phyloP scores from a whole-genome alignment of 1,140 invertebrate genomes.

The Brachionus plicatilis region DNA sequence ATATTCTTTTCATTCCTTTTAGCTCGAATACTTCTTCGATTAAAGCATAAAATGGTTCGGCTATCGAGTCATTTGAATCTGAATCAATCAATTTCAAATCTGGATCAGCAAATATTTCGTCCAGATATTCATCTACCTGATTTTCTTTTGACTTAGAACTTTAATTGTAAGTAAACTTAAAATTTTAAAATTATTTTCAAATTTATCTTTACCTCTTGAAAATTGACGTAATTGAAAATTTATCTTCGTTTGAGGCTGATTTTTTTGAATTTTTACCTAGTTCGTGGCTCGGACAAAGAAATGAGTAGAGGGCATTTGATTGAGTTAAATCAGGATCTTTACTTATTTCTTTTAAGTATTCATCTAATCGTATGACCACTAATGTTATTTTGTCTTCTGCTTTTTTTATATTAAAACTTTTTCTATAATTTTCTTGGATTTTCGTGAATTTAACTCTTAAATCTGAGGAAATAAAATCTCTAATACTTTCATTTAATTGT shows the following conservation, averaged over 20 bases:
- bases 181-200: not conserved
- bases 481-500: not conserved
- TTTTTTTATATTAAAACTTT: not conserved
- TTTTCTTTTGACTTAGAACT: constrained; percentile 19
- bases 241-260: constrained; percentile 59
- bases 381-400: not conserved
- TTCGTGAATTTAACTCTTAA: constrained; percentile 1
- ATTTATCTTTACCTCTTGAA: constrained; percentile 67
- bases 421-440: not conserved
- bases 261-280: constrained; percentile 47
- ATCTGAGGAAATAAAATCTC: not conserved
- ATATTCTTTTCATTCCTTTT: constrained; percentile 75
- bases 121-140: constrained; percentile 48
- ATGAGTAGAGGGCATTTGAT: constrained; percentile 79
- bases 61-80: constrained; percentile 66
- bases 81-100: constrained; percentile 49
- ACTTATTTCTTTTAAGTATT: constrained; percentile 58
- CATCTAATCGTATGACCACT: not conserved
- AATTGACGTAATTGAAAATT: constrained; percentile 74
- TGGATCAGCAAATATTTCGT: constrained; percentile 51
- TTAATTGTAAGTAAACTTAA: not conserved
- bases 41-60: constrained; percentile 76
- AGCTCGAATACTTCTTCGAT: constrained; percentile 83
- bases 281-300: constrained; percentile 72
- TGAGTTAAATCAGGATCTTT: constrained; percentile 77